Conservation (phyloP, 2,113 vertebrate genomes). For the Oenanthe melanoleuca region DNA sequence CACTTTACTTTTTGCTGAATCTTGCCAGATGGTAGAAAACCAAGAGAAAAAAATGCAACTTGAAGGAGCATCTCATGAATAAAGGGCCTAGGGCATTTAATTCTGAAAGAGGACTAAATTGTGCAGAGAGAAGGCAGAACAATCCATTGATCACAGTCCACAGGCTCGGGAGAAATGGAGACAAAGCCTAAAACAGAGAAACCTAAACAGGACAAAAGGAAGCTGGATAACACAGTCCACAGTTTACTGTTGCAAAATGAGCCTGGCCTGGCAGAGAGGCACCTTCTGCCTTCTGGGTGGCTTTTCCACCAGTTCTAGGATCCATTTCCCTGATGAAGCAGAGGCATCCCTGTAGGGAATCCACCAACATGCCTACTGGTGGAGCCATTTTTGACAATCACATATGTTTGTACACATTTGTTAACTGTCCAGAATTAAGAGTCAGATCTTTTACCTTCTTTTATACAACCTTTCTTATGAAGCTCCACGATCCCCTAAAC, state of each 20-base stretch:
- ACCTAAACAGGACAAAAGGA: neutral
- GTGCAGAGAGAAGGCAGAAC: neutral
- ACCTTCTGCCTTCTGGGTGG: neutral
- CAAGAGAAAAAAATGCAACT: neutral
- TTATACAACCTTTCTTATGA: neutral
- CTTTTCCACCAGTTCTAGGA: neutral
- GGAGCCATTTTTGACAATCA: neutral
- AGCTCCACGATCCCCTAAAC: neutral
- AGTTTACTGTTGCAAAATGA: neutral
- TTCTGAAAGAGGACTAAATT: neutral
- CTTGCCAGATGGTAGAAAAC: neutral
- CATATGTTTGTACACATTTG: fast-evolving
- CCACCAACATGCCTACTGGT: neutral
- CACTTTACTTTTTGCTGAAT: neutral
- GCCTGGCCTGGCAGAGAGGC: neutral
- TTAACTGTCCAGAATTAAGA: neutral
- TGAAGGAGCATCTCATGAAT: neutral
- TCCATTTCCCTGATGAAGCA: neutral
- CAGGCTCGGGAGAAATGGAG: neutral
- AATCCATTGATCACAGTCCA: neutral
- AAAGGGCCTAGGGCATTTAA: neutral
- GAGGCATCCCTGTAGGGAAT: neutral
- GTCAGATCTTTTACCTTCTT: neutral
- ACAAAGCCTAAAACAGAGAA: neutral
- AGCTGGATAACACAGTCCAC: neutral